phyloP scores from a whole-genome alignment of 2,113 vertebrate species.

The Lota lota region DNA sequence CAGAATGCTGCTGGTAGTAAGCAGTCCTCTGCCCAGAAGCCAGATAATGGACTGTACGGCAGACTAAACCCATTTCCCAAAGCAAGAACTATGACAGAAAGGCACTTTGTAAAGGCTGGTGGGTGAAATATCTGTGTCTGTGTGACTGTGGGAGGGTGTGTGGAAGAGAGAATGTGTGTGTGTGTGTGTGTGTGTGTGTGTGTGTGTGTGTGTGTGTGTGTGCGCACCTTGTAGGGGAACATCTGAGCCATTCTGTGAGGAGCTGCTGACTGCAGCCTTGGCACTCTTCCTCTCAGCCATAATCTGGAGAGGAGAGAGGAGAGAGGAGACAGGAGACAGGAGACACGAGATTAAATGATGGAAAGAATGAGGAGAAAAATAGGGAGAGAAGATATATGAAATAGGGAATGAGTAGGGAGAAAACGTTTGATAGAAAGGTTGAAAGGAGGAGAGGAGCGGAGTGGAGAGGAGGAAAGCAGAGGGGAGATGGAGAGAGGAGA shows the following conservation, averaged over 20 bases:
- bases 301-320: conserved; percentile 75
- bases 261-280: conserved; percentile 88
- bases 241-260: conserved; percentile 83
- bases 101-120: conserved; percentile 2
- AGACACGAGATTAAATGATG: background rate
- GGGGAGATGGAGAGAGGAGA: background rate
- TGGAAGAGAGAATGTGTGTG: conserved; percentile 11
- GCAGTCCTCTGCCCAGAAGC: too few relatives aligned
- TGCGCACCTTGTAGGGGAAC: conserved; percentile 92
- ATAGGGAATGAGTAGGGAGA: background rate
- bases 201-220: conserved; percentile 10
- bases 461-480: background rate
- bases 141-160: conserved; percentile 17
- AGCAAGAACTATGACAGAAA: conserved; percentile 24
- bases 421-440: background rate
- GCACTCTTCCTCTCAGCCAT: conserved; percentile 97
- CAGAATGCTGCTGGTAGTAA: too few relatives aligned
- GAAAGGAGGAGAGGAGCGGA: background rate
- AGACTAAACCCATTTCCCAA: conserved; percentile 43
- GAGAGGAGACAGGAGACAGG: background rate
- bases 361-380: background rate
- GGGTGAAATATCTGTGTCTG: background rate
- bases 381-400: background rate
- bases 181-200: conserved; percentile 18
- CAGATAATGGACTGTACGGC: background rate